Base-by-base conservation (phyloP, 2,797 vertebrate species). In the Sebastes nivosus region DNA sequence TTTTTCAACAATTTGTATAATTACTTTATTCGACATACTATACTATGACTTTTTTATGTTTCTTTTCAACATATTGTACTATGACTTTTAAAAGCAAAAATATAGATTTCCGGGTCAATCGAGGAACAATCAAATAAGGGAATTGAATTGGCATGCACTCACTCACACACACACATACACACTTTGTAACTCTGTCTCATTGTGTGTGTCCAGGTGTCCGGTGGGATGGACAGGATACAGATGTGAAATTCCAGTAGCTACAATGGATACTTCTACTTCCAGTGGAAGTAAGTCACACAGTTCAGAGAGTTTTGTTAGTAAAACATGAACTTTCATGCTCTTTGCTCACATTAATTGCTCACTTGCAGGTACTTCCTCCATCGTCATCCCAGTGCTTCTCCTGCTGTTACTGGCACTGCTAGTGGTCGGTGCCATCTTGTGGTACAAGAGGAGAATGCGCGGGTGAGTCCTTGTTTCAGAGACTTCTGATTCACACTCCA, bases 361-460 rank as follows among this genome's bases (percentile, higher is more conserved):
- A 0, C 60, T 65, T 7, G 0, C 92, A 99, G 98, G 94, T 73
- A 94, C 97, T 0, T 87, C 97, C 2, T 97, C 98, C 57, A 93
- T 99, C 2, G 90, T 97, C 34, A 94, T 98, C 82, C 97, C 97
- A 3, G 92, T 98, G 81, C 86, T 97, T 1, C 91, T 99, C 63
- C 87, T 99, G 83, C 78, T 97, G 16, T 60, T 99, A 27, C 89
- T 99, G 77, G 88, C 97, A 10, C 92, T 99, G 24, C 89, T 98
- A 87, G 92, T 96, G 4, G 97, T 96, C 1, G 97, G 96, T 63
- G 95, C 94, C 86, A 96, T 98, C 76, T 94, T 97, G 87, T 99
- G 98, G 98, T 99, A 99, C 91, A 99, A 97, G 91, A 95, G 96
- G 90, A 96, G 97, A 91, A 97, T 98, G 94, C 97, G 97, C 46